These are phyloP conservation scores for Cairina moschata DNA, from an alignment of 2,113 vertebrate species.

Conservation along the genomic window DNA sequence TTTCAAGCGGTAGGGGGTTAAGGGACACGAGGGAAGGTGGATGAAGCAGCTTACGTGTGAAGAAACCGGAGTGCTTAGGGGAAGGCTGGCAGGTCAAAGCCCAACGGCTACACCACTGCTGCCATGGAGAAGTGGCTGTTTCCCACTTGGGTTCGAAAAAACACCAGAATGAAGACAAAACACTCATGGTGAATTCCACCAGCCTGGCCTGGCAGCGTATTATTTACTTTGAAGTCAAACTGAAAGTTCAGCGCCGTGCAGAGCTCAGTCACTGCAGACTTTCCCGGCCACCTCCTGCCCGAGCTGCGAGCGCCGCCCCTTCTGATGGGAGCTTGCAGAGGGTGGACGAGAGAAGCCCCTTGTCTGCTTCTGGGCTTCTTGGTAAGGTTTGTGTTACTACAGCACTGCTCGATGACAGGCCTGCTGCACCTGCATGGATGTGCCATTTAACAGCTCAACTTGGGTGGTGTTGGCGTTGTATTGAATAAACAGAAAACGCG, in stretches of 20 bases:
- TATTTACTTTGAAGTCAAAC: not conserved
- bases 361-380: not conserved
- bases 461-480: not conserved
- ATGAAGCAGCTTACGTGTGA: not conserved
- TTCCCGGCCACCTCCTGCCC: not conserved
- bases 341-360: not conserved
- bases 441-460: not conserved
- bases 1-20: not conserved
- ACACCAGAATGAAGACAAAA: not conserved
- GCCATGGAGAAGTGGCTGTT: not conserved
- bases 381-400: not conserved
- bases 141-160: not conserved
- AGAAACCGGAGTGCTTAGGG: slow-evolving; percentile 16
- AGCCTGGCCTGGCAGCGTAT: not conserved
- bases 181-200: not conserved
- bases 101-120: not conserved
- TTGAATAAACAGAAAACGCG: not conserved
- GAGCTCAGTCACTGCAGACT: not conserved
- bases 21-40: not conserved
- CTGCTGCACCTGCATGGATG: not conserved
- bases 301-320: fast-evolving
- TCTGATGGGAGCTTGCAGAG: not conserved
- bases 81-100: not conserved
- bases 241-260: slow-evolving; percentile 23
- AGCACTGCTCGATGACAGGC: not conserved